phyloP scores from a whole-genome alignment of 1,140 invertebrate species.

The Bombus affinis region DNA sequence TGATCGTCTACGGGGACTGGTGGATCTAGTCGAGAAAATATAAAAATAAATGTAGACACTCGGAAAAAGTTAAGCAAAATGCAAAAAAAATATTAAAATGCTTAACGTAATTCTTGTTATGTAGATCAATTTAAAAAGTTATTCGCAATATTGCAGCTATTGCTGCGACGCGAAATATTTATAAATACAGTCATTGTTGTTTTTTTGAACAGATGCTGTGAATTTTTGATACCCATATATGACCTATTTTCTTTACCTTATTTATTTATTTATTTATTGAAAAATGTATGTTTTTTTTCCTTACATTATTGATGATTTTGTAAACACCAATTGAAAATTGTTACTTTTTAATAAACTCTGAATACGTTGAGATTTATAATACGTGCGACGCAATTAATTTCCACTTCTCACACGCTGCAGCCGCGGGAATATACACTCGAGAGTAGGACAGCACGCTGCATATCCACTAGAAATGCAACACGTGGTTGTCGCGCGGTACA shows the following conservation, averaged over 20 bases:
- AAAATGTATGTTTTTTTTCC: background rate
- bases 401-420: slow-evolving; percentile 7
- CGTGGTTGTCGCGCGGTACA: slow-evolving; percentile 63
- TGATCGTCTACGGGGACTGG: background rate
- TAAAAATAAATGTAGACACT: background rate
- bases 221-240: background rate
- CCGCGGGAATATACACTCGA: background rate
- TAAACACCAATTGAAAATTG: background rate
- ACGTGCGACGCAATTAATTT: slow-evolving; percentile 26
- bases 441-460: slow-evolving; percentile 22
- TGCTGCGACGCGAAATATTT: background rate
- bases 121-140: background rate
- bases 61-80: background rate
- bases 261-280: slow-evolving; percentile 29
- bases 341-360: slow-evolving; percentile 27
- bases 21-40: background rate
- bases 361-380: background rate
- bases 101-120: background rate
- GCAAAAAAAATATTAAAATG: background rate
- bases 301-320: background rate
- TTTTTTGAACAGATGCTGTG: background rate
- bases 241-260: background rate
- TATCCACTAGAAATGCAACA: slow-evolving; percentile 65
- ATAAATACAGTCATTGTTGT: background rate
- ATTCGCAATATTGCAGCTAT: background rate